These are phyloP conservation scores for Coptodon bakossiorum DNA, from an alignment of 2,113 vertebrate genomes.

Conservation along the genomic window DNA sequence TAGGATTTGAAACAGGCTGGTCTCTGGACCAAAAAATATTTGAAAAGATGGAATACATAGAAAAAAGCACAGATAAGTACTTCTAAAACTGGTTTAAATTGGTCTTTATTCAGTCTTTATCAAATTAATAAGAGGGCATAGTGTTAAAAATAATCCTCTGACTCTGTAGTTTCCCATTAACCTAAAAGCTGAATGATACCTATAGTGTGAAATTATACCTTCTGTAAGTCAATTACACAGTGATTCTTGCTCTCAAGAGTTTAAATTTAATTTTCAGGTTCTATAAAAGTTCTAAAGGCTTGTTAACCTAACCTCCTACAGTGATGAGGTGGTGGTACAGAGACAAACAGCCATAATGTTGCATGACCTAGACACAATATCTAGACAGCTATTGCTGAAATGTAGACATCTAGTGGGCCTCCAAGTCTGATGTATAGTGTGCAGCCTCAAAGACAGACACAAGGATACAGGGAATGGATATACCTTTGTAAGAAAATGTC, in stretches of 20 bases:
- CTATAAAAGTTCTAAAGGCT: not conserved
- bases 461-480: not conserved
- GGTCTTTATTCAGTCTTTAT: not conserved
- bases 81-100: not conserved
- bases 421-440: not conserved
- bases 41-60: not conserved
- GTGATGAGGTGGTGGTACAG: not conserved
- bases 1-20: not conserved
- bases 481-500: slow-evolving; percentile 1
- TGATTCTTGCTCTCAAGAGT: not conserved
- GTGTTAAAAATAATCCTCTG: not conserved
- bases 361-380: not conserved
- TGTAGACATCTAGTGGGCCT: not conserved
- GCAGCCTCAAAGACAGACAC: not conserved
- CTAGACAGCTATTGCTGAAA: not conserved
- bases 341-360: not conserved
- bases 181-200: not conserved
- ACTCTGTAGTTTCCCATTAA: not conserved
- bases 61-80: not conserved
- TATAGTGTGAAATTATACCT: not conserved
- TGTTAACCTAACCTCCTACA: not conserved
- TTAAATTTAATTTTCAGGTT: not conserved
- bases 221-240: not conserved
- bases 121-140: not conserved
- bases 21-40: not conserved